These are phyloP conservation scores for Acrossocheilus wenchowensis DNA, from an alignment of 2,797 vertebrate species.

Conservation along the genomic window DNA sequence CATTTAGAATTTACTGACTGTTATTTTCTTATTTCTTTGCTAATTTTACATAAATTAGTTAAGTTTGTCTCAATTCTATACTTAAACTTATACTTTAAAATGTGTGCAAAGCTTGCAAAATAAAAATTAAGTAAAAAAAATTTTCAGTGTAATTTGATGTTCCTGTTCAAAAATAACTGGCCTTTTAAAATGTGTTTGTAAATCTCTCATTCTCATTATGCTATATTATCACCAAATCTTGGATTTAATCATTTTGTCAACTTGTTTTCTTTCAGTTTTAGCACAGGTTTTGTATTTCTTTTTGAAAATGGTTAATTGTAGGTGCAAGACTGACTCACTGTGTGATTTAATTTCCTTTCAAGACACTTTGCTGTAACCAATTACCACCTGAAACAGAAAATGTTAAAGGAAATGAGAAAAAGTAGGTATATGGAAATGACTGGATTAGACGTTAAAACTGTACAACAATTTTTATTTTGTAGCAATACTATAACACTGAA, in stretches of 20 bases:
- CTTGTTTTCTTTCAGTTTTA: background rate
- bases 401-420: background rate
- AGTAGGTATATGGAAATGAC: background rate
- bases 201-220: background rate
- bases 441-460: background rate
- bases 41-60: no score
- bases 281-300: background rate
- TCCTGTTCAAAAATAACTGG: background rate
- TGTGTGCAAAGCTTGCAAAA: no score
- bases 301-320: background rate
- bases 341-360: background rate
- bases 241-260: background rate
- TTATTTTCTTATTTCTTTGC: no score
- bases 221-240: background rate
- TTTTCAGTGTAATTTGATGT: background rate
- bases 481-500: background rate
- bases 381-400: background rate
- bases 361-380: background rate
- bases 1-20: no score
- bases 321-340: background rate
- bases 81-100: no score
- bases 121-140: no score
- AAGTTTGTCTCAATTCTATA: no score
- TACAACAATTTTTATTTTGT: background rate
- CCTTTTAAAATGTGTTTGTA: background rate